phyloP scores from a whole-genome alignment of 1,140 invertebrate species.

The Lordiphosa mommai region DNA sequence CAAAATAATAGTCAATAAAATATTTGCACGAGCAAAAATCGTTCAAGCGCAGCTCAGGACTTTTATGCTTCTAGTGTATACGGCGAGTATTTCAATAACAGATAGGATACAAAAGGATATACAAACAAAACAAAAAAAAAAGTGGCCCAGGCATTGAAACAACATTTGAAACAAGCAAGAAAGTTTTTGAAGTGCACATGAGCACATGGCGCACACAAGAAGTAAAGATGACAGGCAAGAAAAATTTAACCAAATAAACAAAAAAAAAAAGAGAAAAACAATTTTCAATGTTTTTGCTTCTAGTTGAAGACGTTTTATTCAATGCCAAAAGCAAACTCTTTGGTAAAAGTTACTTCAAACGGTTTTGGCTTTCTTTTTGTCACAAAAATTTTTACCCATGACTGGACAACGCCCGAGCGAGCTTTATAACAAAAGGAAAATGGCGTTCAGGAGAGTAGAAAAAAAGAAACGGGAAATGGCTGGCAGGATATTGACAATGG shows the following conservation, averaged over 20 bases:
- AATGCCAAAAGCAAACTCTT: conserved; percentile 61
- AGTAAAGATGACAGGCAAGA: conserved; percentile 53
- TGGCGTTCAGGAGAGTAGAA: neutral
- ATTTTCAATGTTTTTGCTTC: conserved; percentile 76
- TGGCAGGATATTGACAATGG: conserved; percentile 65
- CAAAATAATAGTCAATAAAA: conserved; percentile 75
- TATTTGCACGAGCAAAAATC: conserved; percentile 69
- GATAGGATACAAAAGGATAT: neutral
- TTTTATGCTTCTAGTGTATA: conserved; percentile 13
- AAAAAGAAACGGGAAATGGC: conserved; percentile 68
- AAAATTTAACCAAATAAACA: conserved; percentile 59
- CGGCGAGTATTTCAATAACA: conserved; percentile 39
- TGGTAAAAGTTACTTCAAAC: conserved; percentile 40
- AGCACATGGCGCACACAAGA: neutral
- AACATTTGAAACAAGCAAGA: conserved; percentile 44
- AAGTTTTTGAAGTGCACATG: conserved; percentile 52
- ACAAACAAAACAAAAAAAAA: conserved; percentile 1
- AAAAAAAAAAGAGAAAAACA: conserved; percentile 63
- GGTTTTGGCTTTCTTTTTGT: conserved; percentile 36
- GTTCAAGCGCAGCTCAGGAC: conserved; percentile 51
- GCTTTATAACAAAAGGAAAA: conserved; percentile 42
- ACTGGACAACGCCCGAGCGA: conserved; percentile 54
- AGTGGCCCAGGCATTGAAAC: conserved; percentile 46
- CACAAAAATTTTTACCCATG: conserved; percentile 59
- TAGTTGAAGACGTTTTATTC: conserved; percentile 66